Conservation (phyloP, 2,888 invertebrate genomes). For the Cotesia congregata region DNA sequence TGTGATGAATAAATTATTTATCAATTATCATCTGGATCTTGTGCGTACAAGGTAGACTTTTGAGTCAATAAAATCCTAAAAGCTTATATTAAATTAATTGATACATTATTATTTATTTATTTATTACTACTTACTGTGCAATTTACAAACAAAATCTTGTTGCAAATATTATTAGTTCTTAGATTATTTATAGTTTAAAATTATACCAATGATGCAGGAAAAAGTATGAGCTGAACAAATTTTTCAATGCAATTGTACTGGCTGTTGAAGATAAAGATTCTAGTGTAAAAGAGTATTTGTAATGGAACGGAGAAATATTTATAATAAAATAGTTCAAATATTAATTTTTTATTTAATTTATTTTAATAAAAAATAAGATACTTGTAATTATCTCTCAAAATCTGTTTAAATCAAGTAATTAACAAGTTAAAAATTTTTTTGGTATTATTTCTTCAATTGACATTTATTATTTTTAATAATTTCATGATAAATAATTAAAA, state of each 20-base stretch:
- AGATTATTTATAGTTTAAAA: background rate
- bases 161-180: background rate
- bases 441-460: too few species aligned
- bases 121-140: background rate
- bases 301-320: background rate
- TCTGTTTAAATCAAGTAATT: too few species aligned
- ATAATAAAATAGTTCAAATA: background rate
- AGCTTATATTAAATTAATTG: background rate
- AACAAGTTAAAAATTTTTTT: too few species aligned
- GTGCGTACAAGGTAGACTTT: background rate
- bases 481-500: too few species aligned
- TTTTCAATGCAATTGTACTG: background rate
- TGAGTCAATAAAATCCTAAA: background rate
- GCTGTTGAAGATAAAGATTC: background rate
- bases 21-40: background rate
- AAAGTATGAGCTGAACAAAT: background rate
- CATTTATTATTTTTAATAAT: too few species aligned
- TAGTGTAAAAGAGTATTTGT: background rate
- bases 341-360: too few species aligned
- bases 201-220: background rate
- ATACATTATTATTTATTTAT: background rate
- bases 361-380: too few species aligned
- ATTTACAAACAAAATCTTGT: background rate
- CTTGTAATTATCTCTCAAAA: too few species aligned
- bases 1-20: conserved; percentile 22